These are phyloP conservation scores for Regulus satrapa DNA, from an alignment of 2,113 vertebrate species.

Conservation along the genomic window DNA sequence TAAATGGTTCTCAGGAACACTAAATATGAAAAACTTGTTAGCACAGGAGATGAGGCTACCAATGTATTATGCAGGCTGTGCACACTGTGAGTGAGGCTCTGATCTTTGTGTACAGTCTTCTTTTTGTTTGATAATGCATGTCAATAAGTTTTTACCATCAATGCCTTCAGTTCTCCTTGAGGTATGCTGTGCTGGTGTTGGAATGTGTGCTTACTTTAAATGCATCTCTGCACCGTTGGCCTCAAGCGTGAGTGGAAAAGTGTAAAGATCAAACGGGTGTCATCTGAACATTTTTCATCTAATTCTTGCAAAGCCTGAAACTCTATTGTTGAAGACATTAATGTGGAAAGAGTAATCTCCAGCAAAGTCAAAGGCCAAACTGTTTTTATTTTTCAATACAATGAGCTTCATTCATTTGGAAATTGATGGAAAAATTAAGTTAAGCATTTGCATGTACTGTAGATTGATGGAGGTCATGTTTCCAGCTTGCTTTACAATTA, in stretches of 20 bases:
- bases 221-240: not conserved
- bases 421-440: constrained; percentile 54
- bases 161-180: not conserved
- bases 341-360: constrained; percentile 8
- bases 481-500: constrained; percentile 1
- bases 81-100: not conserved
- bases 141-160: not conserved
- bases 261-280: not conserved
- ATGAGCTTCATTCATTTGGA: constrained; percentile 30
- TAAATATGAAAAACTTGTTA: constrained; percentile 28
- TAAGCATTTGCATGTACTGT: constrained; percentile 22
- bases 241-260: not conserved
- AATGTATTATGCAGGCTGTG: not conserved
- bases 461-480: constrained; percentile 12
- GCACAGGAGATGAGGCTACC: not conserved
- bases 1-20: not conserved
- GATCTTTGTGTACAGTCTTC: not conserved
- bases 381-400: constrained; percentile 52
- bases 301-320: constrained; percentile 14
- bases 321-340: not conserved
- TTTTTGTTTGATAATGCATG: not conserved
- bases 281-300: not conserved
- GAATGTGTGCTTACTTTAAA: not conserved
- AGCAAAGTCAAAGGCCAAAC: constrained; percentile 37
- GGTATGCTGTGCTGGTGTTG: not conserved